Evolutionary conservation across 2,113 vertebrate species (phyloP), one percentile per base, ranked within the genome.

Genomic region (Empidonax traillii): DNA sequence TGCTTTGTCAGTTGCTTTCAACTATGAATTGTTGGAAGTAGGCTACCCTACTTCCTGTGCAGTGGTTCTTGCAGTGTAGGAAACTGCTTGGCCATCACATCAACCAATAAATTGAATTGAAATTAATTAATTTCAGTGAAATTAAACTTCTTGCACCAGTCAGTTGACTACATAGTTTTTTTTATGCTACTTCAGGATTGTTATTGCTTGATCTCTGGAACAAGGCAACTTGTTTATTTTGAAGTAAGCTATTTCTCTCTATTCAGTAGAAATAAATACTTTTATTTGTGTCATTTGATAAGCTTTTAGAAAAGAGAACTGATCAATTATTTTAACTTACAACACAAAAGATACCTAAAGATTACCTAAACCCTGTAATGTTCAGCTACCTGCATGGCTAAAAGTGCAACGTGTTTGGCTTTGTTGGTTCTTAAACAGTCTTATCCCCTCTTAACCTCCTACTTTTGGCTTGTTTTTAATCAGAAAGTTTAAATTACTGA

Each of bases 1-100:
- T 90, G 49, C 31, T 85, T 83, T 93, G 61, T 72, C 58, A 44
- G 58, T 83, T 86, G 59, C 65, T 90, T 86, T 88, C 89, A 93
- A 72, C 68, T 90, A 1, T 56, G 71, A 65, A 24, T 43, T 75
- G 47, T 53, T 92, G 68, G 78, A 90, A 87, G 23, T 3, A 41
- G 53, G 49, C 49, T 84, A 39, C 55, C 39, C 71, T 55, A 46
- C 19, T 73, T 92, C 67, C 46, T 33, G 18, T 72, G 41, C 14
- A 9, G 44, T 25, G 7, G 41, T 81, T 78, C 47, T 63, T 87
- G 41, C 24, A 35, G 41, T 1, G 0, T 15, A 6, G 35, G 56
- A 56, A 67, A 55, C 47, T 87, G 47, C 39, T 51, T 83, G 66
- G 19, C 41, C 25, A 5, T 76, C 39, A 33, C 0, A 1, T 44